Percentiles rank a stretch among this genome's conserved stretches.
Evolutionary conservation across 2,113 vertebrate species (phyloP).

Genomic region (Chiloscyllium plagiosum): DNA sequence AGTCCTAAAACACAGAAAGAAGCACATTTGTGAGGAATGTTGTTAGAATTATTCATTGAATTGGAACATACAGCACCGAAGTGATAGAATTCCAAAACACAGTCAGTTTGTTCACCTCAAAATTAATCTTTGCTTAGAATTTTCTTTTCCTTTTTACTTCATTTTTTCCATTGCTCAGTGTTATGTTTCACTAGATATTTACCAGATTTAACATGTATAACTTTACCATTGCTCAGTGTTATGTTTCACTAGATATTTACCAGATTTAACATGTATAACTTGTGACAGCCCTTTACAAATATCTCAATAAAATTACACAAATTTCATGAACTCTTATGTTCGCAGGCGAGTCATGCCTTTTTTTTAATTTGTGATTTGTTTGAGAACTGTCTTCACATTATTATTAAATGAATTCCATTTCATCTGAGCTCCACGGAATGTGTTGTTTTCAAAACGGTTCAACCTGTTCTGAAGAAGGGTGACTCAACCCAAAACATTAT

Average conservation of each 20-base stretch:
- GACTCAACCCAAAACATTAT: too few species aligned
- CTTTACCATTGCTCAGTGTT: neutral
- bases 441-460: neutral
- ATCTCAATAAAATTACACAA: neutral
- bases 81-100: constrained; percentile 17
- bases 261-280: neutral
- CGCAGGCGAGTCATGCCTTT: neutral
- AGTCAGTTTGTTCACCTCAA: neutral
- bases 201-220: neutral
- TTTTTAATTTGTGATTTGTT: neutral
- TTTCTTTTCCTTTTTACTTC: neutral
- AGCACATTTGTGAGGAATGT: constrained; percentile 13
- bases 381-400: neutral
- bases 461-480: neutral
- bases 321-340: neutral
- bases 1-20: constrained; percentile 13
- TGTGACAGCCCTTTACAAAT: neutral
- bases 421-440: neutral
- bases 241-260: neutral
- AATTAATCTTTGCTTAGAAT: neutral
- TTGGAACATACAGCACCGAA: neutral
- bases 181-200: neutral
- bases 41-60: constrained; percentile 31
- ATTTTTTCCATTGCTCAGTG: neutral
- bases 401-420: neutral